Percentiles rank a stretch among this genome's conserved stretches.
These are phyloP conservation scores for Oryctolagus cuniculus DNA, from an alignment of 2,113 vertebrate genomes.

Conservation along the genomic window DNA sequence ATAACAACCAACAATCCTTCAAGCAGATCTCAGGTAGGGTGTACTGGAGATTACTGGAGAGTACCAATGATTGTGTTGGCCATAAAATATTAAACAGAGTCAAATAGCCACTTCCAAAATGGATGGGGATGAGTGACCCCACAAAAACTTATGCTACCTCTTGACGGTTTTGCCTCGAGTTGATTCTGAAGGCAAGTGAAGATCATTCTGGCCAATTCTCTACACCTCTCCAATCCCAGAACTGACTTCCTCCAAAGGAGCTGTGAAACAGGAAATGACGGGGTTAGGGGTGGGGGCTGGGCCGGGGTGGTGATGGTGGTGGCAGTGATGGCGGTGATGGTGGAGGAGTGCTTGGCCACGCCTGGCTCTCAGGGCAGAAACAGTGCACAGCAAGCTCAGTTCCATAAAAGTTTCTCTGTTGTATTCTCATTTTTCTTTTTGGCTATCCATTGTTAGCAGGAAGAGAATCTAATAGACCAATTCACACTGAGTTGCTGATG, in stretches of 20 bases:
- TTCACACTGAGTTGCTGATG: slow-evolving; percentile 30
- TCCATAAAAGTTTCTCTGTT: not conserved
- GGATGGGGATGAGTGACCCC: not conserved
- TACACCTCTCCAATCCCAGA: not conserved
- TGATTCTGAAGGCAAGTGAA: not conserved
- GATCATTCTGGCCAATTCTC: not conserved
- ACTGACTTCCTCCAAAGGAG: not conserved
- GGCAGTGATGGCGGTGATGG: not conserved
- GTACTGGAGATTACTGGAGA: not conserved
- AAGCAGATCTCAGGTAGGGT: not conserved
- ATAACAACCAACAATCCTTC: not conserved
- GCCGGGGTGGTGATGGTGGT: too few relatives aligned
- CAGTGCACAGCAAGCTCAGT: not conserved
- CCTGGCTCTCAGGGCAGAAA: not conserved
- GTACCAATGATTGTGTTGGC: not conserved
- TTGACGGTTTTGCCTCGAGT: not conserved
- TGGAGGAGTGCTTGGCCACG: not conserved
- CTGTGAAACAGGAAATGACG: not conserved
- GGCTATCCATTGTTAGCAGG: not conserved
- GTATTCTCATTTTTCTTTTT: slow-evolving; percentile 52
- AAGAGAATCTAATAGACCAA: slow-evolving; percentile 22
- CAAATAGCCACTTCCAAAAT: not conserved
- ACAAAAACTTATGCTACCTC: not conserved
- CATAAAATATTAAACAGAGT: slow-evolving; percentile 44
- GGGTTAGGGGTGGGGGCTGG: too few relatives aligned